Evolutionary conservation across 2,797 vertebrate species (phyloP).

Genomic region (Eulemur coronatus): DNA sequence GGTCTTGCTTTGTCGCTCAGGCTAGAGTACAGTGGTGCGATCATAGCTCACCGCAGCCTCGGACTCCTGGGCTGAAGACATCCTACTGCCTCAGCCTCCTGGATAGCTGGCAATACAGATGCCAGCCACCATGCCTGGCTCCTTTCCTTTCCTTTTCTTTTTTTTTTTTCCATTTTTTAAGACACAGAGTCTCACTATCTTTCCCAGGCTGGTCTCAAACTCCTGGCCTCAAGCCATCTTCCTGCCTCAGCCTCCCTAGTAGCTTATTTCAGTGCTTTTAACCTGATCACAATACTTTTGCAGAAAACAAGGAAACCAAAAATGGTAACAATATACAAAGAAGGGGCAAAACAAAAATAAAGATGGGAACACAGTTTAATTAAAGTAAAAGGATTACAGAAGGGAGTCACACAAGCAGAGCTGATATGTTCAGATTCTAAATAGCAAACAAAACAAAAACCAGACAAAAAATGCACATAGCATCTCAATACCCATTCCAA

Average conservation of each 20-base stretch:
- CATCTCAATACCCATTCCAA: accelerated
- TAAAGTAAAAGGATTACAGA: not conserved
- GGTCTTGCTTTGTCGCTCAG: too few relatives aligned
- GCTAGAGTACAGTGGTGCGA: not conserved
- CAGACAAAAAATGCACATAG: too few relatives aligned
- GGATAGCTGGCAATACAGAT: not conserved
- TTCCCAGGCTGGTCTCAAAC: not conserved
- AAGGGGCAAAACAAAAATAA: not conserved
- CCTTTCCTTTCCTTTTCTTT: too few relatives aligned
- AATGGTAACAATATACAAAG: not conserved
- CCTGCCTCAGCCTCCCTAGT: not conserved
- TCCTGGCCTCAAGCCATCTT: not conserved
- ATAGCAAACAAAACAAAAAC: not conserved
- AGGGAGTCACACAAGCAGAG: not conserved
- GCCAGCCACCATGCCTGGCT: not conserved
- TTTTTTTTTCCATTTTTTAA: not conserved
- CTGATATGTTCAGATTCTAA: not conserved
- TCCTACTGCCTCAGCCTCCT: not conserved
- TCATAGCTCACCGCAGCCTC: not conserved
- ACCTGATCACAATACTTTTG: not conserved
- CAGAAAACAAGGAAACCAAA: not conserved
- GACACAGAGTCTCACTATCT: not conserved
- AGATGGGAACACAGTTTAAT: not conserved
- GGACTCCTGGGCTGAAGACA: not conserved
- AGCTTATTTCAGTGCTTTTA: not conserved